Evolutionary conservation across 2,113 vertebrate genomes (phyloP), one percentile per base, ranked within the genome.

Genomic region (Amphiprion ocellaris): DNA sequence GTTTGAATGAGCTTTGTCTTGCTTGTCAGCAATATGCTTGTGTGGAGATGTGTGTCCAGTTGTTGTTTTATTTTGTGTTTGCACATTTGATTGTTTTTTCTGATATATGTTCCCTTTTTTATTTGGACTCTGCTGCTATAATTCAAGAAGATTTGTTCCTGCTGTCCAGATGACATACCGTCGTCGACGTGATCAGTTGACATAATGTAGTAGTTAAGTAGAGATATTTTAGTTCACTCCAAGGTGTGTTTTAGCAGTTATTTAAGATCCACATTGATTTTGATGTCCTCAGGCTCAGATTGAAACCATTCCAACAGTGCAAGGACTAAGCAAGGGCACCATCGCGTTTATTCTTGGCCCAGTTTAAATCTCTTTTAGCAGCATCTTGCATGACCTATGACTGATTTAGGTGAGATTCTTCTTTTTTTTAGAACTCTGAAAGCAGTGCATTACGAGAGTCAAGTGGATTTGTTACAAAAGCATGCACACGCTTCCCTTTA

Each of bases 21-120:
- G 41, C 44, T 70, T 10, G n/a, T 75, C 68, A 33, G 23, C 52
- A 64, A 53, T 80, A 46, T 68, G 47, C 37, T 76, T 80, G 30
- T 76, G 44, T 33, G 67, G 19, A 37, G 1, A 1, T 17, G 16
- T 55, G 30, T 71, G 44, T 60, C 28, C 15, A 71, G 24, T 75
- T 62, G 49, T 26, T 28, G 17, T 23, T 39, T 49, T n/a, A 44
- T 17, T 55, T 53, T 54, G 8, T 41, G 47, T 64, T 75, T 58
- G 67, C 69, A 24, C 39, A 68, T 46, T 10, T 23, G 16, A 61
- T 47, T 61, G 15, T 62, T 10, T 9, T 16, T 3, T 60, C 56
- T 30, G 3, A 46, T 70, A 11, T 37, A 26, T 26, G 26, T 26
- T 2, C 26, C 26, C 26, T 26, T 37, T 33, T 7, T 37, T 37